Conservation (phyloP, 2,113 vertebrate species). For the Cariama cristata region DNA sequence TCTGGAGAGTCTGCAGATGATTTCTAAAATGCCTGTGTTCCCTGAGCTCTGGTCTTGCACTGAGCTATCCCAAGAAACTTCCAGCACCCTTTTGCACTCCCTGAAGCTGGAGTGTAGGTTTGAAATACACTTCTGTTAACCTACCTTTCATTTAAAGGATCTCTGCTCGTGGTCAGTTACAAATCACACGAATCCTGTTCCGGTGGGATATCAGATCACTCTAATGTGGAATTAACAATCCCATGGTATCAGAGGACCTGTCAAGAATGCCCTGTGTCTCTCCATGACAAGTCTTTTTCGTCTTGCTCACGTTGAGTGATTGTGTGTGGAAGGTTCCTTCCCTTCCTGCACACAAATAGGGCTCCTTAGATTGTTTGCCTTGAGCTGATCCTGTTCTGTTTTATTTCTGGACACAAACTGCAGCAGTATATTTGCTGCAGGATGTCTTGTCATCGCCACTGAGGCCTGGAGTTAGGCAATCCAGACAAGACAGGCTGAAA, state of each 20-base stretch:
- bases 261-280: not conserved
- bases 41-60: not conserved
- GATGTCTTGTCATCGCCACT: not conserved
- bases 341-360: not conserved
- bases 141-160: not conserved
- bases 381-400: not conserved
- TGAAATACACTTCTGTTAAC: not conserved
- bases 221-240: not conserved
- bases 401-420: not conserved
- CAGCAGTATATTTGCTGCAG: not conserved
- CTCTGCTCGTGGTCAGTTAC: not conserved
- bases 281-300: not conserved
- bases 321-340: not conserved
- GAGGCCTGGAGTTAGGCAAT: not conserved
- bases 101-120: not conserved
- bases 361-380: not conserved
- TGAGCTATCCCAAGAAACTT: not conserved
- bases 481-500: not conserved
- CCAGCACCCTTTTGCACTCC: not conserved
- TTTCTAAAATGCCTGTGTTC: not conserved
- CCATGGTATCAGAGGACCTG: not conserved
- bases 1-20: not conserved
- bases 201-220: not conserved
- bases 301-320: not conserved
- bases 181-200: not conserved